These are phyloP conservation scores for Psammodynastes pulverulentus DNA, from an alignment of 2,113 vertebrate species.

Conservation along the genomic window DNA sequence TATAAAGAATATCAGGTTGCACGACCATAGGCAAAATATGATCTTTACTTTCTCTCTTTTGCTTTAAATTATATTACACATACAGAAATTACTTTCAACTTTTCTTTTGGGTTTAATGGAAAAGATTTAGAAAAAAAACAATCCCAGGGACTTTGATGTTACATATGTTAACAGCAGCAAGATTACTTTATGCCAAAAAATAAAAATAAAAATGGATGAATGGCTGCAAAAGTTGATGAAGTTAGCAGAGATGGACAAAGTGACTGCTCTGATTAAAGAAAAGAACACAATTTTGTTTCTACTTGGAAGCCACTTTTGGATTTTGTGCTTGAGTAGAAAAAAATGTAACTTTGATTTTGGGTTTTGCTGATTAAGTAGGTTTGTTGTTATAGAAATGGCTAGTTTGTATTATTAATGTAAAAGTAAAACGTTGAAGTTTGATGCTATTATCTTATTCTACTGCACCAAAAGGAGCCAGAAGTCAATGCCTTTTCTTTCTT, in stretches of 20 bases:
- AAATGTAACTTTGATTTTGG: background rate
- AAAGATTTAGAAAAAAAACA: background rate
- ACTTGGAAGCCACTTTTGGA: background rate
- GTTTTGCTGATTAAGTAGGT: background rate
- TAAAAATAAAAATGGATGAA: background rate
- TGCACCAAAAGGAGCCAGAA: background rate
- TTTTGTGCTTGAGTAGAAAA: background rate
- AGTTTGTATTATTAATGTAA: background rate
- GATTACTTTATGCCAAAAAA: background rate
- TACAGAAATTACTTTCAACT: constrained; percentile 20
- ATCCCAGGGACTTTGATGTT: background rate
- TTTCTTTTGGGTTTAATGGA: background rate
- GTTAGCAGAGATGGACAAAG: background rate
- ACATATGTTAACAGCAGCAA: background rate
- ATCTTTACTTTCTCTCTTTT: constrained; percentile 5
- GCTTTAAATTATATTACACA: constrained; percentile 4
- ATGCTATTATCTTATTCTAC: background rate
- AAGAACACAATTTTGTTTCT: background rate
- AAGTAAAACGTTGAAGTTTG: background rate
- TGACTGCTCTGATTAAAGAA: background rate
- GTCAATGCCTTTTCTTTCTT: background rate
- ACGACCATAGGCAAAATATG: background rate
- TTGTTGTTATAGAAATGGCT: background rate
- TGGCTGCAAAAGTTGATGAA: background rate
- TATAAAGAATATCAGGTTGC: background rate